phyloP scores from a whole-genome alignment of 2,888 invertebrate genomes.

The Philereme vetulata region DNA sequence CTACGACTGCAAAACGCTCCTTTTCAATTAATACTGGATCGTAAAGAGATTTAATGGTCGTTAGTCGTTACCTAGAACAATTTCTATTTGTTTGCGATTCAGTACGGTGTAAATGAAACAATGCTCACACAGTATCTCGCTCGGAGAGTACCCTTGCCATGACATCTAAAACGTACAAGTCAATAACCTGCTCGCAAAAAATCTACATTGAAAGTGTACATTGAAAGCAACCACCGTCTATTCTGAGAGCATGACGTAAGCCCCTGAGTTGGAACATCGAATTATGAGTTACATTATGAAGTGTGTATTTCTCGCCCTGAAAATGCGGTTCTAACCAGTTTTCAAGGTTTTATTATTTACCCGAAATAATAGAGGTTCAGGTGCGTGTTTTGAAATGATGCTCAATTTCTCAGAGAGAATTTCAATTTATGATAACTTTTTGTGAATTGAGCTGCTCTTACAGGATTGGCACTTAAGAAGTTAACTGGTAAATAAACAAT shows the following conservation, averaged over 20 bases:
- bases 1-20: constrained; percentile 9
- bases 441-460: neutral
- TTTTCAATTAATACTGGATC: constrained; percentile 34
- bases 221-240: constrained; percentile 69
- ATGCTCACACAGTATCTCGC: constrained; percentile 32
- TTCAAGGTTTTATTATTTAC: constrained; percentile 44
- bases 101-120: constrained; percentile 40
- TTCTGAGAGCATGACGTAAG: constrained; percentile 75
- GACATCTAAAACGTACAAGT: constrained; percentile 74
- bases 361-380: constrained; percentile 24
- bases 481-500: constrained; percentile 26
- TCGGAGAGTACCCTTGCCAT: constrained; percentile 68
- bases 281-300: constrained; percentile 55
- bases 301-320: constrained; percentile 45
- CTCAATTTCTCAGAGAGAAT: constrained; percentile 9
- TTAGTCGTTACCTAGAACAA: constrained; percentile 26
- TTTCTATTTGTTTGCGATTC: constrained; percentile 35
- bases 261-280: constrained; percentile 46
- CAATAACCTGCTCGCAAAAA: constrained; percentile 77
- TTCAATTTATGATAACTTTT: neutral
- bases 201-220: constrained; percentile 72
- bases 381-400: constrained; percentile 19
- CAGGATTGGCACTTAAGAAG: constrained; percentile 7
- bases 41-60: constrained; percentile 37
- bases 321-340: constrained; percentile 41